Conservation (phyloP, 2,113 vertebrate species). For the Peromyscus californicus region DNA sequence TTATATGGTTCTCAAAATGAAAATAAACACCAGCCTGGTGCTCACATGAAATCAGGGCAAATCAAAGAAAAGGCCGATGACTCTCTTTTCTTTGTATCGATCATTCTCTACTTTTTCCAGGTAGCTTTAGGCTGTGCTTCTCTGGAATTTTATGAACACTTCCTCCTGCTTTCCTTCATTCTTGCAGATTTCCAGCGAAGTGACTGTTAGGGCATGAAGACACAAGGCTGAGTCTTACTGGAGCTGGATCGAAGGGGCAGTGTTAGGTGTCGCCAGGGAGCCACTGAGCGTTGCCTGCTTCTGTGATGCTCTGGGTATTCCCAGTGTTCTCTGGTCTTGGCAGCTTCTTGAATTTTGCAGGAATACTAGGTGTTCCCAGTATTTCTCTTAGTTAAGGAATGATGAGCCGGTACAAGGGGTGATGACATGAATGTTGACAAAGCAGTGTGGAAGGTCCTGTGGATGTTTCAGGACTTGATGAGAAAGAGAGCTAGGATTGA, state of each 20-base stretch:
- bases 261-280: background rate
- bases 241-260: background rate
- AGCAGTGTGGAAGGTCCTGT: background rate
- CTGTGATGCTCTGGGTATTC: background rate
- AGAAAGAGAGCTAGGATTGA: background rate
- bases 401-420: background rate
- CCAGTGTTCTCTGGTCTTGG: background rate
- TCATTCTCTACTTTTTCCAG: background rate
- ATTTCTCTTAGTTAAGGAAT: background rate
- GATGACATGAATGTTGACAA: background rate
- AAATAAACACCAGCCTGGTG: constrained; percentile 56
- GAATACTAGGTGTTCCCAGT: background rate
- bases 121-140: constrained; percentile 10
- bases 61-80: constrained; percentile 21
- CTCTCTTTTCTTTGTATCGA: background rate
- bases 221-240: background rate
- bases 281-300: background rate
- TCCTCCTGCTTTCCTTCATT: background rate
- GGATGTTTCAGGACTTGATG: background rate
- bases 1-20: constrained; percentile 45
- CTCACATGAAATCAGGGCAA: constrained; percentile 15
- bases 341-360: background rate
- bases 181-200: background rate
- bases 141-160: background rate
- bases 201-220: background rate